Evolutionary conservation across 1,140 invertebrate genomes (phyloP).

Genomic region (Drosophila nasuta): DNA sequence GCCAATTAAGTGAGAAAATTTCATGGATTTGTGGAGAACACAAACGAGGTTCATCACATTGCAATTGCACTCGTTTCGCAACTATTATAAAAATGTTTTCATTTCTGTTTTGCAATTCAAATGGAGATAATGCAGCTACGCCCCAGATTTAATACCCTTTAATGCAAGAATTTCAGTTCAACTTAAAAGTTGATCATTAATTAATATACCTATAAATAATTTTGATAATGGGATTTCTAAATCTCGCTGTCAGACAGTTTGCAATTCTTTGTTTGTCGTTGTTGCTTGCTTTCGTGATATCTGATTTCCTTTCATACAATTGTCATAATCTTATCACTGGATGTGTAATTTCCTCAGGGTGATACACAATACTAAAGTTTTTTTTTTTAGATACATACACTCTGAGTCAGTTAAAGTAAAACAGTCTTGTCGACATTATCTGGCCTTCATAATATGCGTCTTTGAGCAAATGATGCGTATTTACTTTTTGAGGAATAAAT

Average conservation of each 20-base stretch:
- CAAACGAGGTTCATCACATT: constrained; percentile 12
- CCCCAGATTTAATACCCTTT: constrained; percentile 1
- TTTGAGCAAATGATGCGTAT: background rate
- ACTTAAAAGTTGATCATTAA: too few species aligned
- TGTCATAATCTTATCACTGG: constrained; percentile 22
- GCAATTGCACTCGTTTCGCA: constrained; percentile 15
- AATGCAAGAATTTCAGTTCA: background rate
- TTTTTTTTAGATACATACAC: background rate
- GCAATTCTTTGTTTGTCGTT: too few species aligned
- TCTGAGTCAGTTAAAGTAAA: constrained; percentile 18
- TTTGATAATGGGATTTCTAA: too few species aligned
- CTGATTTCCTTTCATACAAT: background rate
- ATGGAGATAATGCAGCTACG: background rate
- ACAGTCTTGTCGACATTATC: constrained; percentile 22
- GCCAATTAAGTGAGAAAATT: constrained; percentile 42
- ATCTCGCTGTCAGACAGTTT: too few species aligned
- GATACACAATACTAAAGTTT: background rate
- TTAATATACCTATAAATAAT: too few species aligned
- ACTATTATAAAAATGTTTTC: constrained; percentile 4
- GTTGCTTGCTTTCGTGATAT: too few species aligned
- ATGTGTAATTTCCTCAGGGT: background rate
- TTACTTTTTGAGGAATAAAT: background rate
- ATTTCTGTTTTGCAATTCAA: background rate
- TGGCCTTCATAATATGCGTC: constrained; percentile 1
- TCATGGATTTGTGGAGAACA: constrained; percentile 25